Percentiles rank a stretch among this genome's conserved stretches.
Conservation (phyloP, 2,113 vertebrate genomes). For the Platysternon megacephalum region DNA sequence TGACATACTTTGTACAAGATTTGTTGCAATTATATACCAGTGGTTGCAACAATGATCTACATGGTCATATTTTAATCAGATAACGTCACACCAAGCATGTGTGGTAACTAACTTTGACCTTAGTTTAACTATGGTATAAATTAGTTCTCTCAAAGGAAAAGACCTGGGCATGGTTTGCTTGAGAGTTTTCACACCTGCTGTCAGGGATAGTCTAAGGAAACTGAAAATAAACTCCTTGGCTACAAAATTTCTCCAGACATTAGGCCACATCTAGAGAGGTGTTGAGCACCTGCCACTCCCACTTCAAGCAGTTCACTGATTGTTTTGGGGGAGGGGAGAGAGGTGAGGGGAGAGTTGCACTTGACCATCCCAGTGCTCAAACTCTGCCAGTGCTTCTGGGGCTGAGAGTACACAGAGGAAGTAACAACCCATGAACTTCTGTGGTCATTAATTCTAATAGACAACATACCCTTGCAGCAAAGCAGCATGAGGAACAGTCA, state of each 20-base stretch:
- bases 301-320: no score
- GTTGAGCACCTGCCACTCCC: background rate
- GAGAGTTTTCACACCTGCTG: background rate
- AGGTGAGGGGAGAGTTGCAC: background rate
- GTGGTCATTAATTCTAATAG: background rate
- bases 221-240: background rate
- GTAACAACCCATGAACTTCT: background rate
- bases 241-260: accelerated
- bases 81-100: no score
- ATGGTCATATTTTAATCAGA: no score
- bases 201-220: background rate
- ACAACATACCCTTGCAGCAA: background rate
- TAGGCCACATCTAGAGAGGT: background rate
- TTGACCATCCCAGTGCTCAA: background rate
- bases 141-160: constrained; percentile 41
- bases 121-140: accelerated
- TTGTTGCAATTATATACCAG: no score
- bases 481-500: accelerated
- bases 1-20: no score
- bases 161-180: accelerated
- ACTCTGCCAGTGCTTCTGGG: background rate
- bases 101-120: background rate
- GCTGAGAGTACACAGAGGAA: accelerated
- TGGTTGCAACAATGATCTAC: no score
- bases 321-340: background rate